A percentile compares a stretch with the other conserved stretches of the same genome.
Conservation (phyloP, 92 coral and sea anemone genomes). For the Epizoanthus illoricatus region DNA sequence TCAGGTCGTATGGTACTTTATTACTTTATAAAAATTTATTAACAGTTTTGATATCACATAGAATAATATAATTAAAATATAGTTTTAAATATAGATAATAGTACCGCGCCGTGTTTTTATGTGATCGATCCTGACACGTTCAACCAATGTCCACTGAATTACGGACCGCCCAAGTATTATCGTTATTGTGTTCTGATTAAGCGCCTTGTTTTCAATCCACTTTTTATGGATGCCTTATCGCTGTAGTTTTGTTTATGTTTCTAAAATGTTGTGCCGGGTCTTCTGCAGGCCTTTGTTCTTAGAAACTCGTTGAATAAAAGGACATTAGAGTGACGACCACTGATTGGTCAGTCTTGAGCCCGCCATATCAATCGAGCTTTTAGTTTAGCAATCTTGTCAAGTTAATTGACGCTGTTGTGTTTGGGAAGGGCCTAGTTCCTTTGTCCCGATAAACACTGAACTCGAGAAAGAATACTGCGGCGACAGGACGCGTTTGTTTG, state of each 20-base stretch:
- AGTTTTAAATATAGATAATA: too few species aligned
- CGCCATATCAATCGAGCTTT: constrained; percentile 29
- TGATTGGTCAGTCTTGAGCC: constrained; percentile 26
- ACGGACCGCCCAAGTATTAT: neutral
- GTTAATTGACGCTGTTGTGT: constrained; percentile 19
- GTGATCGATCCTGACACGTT: too few species aligned
- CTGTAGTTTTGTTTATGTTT: constrained; percentile 30
- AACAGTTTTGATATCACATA: too few species aligned
- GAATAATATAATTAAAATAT: too few species aligned
- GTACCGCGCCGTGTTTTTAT: too few species aligned
- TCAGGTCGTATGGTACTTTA: too few species aligned
- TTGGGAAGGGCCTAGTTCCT: constrained; percentile 12
- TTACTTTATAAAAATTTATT: too few species aligned
- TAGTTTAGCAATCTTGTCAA: constrained; percentile 36
- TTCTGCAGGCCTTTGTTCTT: constrained; percentile 17
- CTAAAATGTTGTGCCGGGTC: constrained; percentile 6
- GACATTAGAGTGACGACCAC: neutral
- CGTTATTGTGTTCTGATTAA: neutral
- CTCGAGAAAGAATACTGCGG: constrained; percentile 25
- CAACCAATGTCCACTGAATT: neutral
- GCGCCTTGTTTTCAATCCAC: constrained; percentile 1
- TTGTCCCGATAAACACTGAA: constrained; percentile 24
- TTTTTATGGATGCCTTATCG: constrained; percentile 3
- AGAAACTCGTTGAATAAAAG: constrained; percentile 17
- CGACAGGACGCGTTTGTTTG: constrained; percentile 23